Evolutionary conservation across 2,888 invertebrate genomes (phyloP).

Genomic region (Podotricha telesiphe): DNA sequence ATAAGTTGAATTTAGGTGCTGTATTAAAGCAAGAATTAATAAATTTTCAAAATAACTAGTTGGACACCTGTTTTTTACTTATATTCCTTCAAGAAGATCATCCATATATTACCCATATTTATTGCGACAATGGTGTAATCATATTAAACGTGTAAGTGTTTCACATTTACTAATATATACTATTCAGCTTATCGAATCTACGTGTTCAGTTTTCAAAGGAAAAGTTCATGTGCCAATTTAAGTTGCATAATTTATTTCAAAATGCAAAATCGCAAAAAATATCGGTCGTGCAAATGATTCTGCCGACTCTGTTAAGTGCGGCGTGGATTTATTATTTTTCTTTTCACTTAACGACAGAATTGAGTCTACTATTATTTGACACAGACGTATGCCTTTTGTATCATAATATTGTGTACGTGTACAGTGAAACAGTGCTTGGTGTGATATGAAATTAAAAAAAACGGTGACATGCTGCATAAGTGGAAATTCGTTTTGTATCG

Average conservation of each 20-base stretch:
- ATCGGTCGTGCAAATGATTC: conserved; percentile 70
- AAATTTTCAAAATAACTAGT: too few relatives aligned
- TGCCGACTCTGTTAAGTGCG: conserved; percentile 67
- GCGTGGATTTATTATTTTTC: conserved; percentile 61
- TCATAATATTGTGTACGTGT: conserved; percentile 51
- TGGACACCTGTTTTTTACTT: too few relatives aligned
- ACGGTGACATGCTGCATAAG: conserved; percentile 71
- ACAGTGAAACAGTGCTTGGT: conserved; percentile 47
- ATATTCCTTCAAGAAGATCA: too few relatives aligned
- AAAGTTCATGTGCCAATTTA: conserved; percentile 56
- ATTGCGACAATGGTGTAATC: too few relatives aligned
- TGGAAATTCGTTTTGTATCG: conserved; percentile 68
- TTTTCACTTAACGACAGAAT: conserved; percentile 65
- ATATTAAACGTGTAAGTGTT: too few relatives aligned
- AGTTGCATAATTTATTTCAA: conserved; percentile 63
- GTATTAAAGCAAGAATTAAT: too few relatives aligned
- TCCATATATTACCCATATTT: too few relatives aligned
- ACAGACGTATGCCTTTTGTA: conserved; percentile 58
- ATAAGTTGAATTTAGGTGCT: too few relatives aligned
- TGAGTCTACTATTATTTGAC: conserved; percentile 56
- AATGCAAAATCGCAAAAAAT: conserved; percentile 62
- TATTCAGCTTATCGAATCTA: conserved; percentile 19
- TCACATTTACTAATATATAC: background rate
- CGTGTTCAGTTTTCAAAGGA: conserved; percentile 28
- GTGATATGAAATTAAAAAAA: conserved; percentile 75